phyloP scores from a whole-genome alignment of 1,140 invertebrate species.

The Pseudomyrmex sp. region DNA sequence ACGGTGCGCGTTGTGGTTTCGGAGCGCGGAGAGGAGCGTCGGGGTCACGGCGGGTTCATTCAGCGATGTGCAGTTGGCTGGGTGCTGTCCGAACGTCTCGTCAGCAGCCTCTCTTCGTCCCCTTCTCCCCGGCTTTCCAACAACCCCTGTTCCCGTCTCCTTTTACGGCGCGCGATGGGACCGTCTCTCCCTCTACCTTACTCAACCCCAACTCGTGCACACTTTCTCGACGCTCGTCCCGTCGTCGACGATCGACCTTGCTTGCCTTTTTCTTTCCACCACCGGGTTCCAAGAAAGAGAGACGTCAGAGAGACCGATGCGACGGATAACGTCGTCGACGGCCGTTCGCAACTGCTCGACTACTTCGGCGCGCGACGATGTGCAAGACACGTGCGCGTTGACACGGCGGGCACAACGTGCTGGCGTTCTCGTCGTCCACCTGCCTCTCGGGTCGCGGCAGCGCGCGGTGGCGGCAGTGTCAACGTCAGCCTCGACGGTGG shows the following conservation, averaged over 20 bases:
- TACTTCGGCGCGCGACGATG: neutral
- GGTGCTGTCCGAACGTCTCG: conserved; percentile 36
- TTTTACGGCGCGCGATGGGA: neutral
- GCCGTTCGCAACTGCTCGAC: neutral
- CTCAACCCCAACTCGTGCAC: neutral
- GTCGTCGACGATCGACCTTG: conserved; percentile 11
- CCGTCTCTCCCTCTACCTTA: conserved; percentile 14
- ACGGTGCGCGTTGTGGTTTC: conserved; percentile 28
- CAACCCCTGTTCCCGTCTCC: conserved; percentile 14
- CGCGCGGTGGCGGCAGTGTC: conserved; percentile 28
- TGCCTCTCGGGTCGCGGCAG: conserved; percentile 8
- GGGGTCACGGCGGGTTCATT: conserved; percentile 80
- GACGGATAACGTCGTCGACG: neutral
- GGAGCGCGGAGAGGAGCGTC: conserved; percentile 38
- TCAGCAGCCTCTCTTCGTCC: conserved; percentile 20
- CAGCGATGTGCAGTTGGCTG: conserved; percentile 72
- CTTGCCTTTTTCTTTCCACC: conserved; percentile 8
- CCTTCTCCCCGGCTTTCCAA: conserved; percentile 9
- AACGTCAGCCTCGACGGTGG: conserved; percentile 2
- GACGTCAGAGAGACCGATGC: neutral
- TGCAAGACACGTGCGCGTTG: conserved; percentile 50
- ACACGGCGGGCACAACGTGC: conserved; percentile 25
- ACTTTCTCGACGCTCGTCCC: conserved; percentile 14
- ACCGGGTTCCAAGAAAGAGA: neutral
- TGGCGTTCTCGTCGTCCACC: conserved; percentile 13